These are phyloP conservation scores for Macrotrachela quadricornifera DNA, from an alignment of 1,140 invertebrate genomes.

Conservation along the genomic window DNA sequence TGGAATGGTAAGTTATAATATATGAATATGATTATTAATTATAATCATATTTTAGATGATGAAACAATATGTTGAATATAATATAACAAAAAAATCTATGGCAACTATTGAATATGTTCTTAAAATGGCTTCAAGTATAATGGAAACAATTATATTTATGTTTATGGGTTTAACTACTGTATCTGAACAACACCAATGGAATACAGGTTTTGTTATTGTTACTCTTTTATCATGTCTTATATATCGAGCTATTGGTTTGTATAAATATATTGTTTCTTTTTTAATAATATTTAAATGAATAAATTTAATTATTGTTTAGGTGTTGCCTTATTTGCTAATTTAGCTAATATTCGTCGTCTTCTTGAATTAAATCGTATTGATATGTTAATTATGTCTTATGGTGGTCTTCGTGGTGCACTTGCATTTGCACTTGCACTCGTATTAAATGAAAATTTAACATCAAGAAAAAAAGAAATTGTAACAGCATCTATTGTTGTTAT, in stretches of 20 bases:
- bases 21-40: too few relatives aligned
- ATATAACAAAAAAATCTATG: conserved; percentile 88
- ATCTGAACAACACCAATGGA: conserved; percentile 74
- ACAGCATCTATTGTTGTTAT: conserved; percentile 91
- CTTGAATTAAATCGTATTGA: conserved; percentile 52
- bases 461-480: conserved; percentile 54
- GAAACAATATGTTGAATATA: conserved; percentile 76
- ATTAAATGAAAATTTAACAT: conserved; percentile 43
- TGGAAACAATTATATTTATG: conserved; percentile 97
- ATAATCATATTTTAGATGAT: too few relatives aligned
- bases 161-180: conserved; percentile 84
- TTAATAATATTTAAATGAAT: too few relatives aligned
- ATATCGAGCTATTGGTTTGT: conserved; percentile 37
- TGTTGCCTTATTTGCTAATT: conserved; percentile 56
- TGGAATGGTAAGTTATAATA: conserved; percentile 48
- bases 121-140: conserved; percentile 57
- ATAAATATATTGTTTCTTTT: too few relatives aligned
- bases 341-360: conserved; percentile 78
- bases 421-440: conserved; percentile 84
- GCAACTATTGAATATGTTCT: conserved; percentile 91
- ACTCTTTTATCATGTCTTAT: conserved; percentile 81
- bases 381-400: conserved; percentile 97
- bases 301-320: too few relatives aligned
- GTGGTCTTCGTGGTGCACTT: conserved; percentile 80
- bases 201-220: conserved; percentile 72